These are phyloP conservation scores for Brachirus orientalis DNA, from an alignment of 2,113 vertebrate species.

Conservation along the genomic window DNA sequence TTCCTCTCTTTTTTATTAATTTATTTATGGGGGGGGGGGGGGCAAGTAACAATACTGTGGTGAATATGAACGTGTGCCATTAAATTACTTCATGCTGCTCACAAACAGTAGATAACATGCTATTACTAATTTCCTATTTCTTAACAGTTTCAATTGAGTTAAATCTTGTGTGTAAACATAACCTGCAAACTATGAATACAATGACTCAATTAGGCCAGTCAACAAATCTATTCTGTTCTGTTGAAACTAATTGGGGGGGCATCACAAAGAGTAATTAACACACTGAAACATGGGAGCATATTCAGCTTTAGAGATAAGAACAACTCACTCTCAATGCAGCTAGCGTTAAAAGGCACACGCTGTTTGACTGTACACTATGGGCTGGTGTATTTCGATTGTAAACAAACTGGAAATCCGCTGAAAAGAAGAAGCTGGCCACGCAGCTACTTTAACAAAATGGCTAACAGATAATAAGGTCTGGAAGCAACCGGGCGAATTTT, in stretches of 20 bases:
- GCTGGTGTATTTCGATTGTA: not conserved
- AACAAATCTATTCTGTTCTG: not conserved
- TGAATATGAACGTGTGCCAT: not conserved
- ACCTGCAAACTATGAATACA: too few species aligned
- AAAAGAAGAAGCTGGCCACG: not conserved
- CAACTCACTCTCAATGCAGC: not conserved
- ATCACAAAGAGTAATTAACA: not conserved
- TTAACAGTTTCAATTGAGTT: not conserved
- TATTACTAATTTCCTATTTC: not conserved
- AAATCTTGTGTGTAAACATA: not conserved
- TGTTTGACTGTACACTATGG: not conserved
- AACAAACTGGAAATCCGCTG: not conserved
- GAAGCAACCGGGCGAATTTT: conserved; percentile 33
- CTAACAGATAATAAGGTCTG: conserved; percentile 42
- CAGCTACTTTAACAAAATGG: conserved; percentile 37
- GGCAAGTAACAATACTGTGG: too few species aligned
- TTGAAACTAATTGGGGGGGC: not conserved
- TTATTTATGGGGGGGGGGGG: too few species aligned
- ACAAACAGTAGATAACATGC: not conserved
- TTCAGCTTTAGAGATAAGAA: not conserved
- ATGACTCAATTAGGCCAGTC: too few species aligned
- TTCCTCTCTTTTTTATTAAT: too few species aligned
- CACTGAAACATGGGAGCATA: not conserved
- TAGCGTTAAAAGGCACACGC: not conserved
- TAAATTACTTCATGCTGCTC: not conserved